Base-by-base conservation (phyloP, 37 sponge, comb jelly and placozoan species). In the Hexactinellida sp. region DNA sequence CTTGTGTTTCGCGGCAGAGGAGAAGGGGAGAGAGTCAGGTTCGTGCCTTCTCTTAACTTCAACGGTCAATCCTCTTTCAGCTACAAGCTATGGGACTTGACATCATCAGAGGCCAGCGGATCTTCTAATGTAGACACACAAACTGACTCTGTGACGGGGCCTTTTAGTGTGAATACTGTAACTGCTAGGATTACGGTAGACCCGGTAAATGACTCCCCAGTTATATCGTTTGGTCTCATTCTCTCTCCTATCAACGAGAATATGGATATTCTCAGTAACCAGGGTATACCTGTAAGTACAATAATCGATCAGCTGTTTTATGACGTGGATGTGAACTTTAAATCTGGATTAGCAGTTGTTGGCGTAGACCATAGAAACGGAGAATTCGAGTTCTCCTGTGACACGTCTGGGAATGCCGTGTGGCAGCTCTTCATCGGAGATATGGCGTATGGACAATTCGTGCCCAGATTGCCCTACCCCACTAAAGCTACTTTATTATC, bases 1-100 rank as follows among this genome's bases (percentile, higher is more conserved):
- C 86, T 91, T 0, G 92, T 95, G 0, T 54, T 95, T 13, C 38
- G 76, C 28, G 90, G 86, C 36, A 38, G 54, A 24, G 90, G 90
- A 0, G 36, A 37, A 0, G 88, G 84, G 38, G 35, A 25, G 82
- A 38, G 93, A 36, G 84, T 95, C 0, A 87, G 96, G 54, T 95
- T 91, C 38, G 85, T 91, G 25, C 93, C 96, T 13, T 36, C 87
- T 23, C 28, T 30, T 32, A 86, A 95, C 38, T 95, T 82, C 91
- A 93, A 91, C 82, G 96, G 93, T 19, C 54, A 30, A 24, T 24
- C 91, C 24, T 83, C 87, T 0, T 84, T 95, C 55, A 83, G 23
- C 0, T 95, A 86, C 85, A 91, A 91, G 39, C 47, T 95, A 3
- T 95, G 96, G 96, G 96, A 95, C 41, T 41, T 85, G 85, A 95